A percentile compares a stretch with the other conserved stretches of the same genome.
These are phyloP conservation scores for Drosophila mimica DNA, from an alignment of 2,888 invertebrate species.

Conservation along the genomic window DNA sequence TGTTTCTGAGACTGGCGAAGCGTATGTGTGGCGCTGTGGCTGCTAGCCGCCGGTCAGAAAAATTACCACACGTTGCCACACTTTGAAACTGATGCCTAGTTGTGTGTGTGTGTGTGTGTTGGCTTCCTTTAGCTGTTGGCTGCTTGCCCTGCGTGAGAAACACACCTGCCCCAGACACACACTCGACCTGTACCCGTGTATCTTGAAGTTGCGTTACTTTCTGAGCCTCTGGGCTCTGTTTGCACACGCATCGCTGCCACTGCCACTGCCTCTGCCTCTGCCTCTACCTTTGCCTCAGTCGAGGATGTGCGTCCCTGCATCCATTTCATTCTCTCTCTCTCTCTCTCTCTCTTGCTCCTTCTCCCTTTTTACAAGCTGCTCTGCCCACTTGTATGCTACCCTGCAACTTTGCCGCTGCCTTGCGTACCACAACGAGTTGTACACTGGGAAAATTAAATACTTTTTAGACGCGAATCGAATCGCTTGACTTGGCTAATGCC, in stretches of 20 bases:
- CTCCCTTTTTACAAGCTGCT: conserved; percentile 12
- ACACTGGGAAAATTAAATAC: conserved; percentile 11
- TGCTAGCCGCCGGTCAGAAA: conserved; percentile 56
- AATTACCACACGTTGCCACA: conserved; percentile 76
- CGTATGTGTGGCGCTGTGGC: conserved; percentile 68
- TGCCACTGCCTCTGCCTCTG: conserved; percentile 27
- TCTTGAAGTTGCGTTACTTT: conserved; percentile 61
- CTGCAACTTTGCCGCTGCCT: conserved; percentile 32
- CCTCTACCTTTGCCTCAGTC: conserved; percentile 26
- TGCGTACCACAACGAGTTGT: conserved; percentile 38
- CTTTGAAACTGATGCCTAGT: conserved; percentile 64
- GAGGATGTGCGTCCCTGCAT: conserved; percentile 1
- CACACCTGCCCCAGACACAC: conserved; percentile 68
- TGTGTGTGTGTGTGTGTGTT: conserved; percentile 26
- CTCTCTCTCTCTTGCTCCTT: conserved; percentile 1
- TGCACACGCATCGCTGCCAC: conserved; percentile 64
- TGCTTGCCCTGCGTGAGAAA: conserved; percentile 73
- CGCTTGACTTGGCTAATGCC: conserved; percentile 62
- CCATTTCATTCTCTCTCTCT: conserved; percentile 6
- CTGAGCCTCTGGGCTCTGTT: conserved; percentile 55
- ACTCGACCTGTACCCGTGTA: conserved; percentile 68
- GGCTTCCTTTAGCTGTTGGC: conserved; percentile 34
- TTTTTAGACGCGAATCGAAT: conserved; percentile 17
- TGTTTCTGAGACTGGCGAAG: conserved; percentile 42
- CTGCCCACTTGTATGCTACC: conserved; percentile 43